Conservation (phyloP, 2,113 vertebrate species). For the Paedocypris sp. region DNA sequence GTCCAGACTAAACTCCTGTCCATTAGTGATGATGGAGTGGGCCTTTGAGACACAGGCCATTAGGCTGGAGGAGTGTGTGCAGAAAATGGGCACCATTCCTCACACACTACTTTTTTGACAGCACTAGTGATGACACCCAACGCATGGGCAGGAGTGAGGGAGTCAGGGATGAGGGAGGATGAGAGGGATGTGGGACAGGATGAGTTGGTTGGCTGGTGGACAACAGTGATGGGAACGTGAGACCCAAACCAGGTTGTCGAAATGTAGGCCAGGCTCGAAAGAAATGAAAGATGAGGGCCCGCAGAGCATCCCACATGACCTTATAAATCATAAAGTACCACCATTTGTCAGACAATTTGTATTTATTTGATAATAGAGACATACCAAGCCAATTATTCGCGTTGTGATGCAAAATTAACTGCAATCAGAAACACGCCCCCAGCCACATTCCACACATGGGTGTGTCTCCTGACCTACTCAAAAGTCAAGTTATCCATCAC, state of each 20-base stretch:
- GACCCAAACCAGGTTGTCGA: background rate
- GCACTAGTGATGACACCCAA: slow-evolving; percentile 7
- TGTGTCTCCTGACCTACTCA: slow-evolving; percentile 22
- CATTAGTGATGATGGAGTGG: slow-evolving; percentile 36
- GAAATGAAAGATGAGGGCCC: background rate
- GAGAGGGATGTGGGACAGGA: background rate
- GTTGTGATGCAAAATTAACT: too few relatives aligned
- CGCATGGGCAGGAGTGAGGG: background rate
- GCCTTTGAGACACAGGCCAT: slow-evolving; percentile 30
- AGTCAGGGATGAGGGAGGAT: background rate
- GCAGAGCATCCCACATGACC: background rate
- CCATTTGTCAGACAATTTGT: too few relatives aligned
- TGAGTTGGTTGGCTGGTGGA: slow-evolving; percentile 4
- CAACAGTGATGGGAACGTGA: background rate
- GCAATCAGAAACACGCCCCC: slow-evolving; percentile 32
- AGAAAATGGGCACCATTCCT: slow-evolving; percentile 29
- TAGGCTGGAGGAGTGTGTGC: slow-evolving; percentile 23
- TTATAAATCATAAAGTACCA: slow-evolving; percentile 15
- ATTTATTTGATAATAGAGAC: too few relatives aligned
- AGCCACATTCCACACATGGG: slow-evolving; percentile 30
- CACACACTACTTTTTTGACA: slow-evolving; percentile 17
- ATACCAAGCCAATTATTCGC: too few relatives aligned
- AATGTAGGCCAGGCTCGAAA: slow-evolving; percentile 1
- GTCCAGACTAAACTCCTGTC: slow-evolving; percentile 31
- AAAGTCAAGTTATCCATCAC: background rate